These are phyloP conservation scores for Dolichomitus sp. DNA, from an alignment of 2,888 invertebrate species.

Conservation along the genomic window DNA sequence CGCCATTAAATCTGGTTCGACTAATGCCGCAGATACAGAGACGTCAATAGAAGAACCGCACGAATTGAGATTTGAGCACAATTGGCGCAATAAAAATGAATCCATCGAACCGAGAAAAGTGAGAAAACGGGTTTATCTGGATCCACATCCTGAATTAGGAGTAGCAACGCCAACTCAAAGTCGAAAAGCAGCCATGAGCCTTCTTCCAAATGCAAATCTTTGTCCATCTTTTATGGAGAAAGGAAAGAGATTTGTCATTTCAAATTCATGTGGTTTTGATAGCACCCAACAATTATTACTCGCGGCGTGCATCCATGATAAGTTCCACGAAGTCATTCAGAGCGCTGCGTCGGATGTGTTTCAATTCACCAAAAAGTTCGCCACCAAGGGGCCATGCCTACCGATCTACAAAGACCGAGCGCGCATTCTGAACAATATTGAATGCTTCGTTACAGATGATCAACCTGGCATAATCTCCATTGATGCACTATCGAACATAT, in stretches of 20 bases:
- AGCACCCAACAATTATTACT: slow-evolving; percentile 21
- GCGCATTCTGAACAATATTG: background rate
- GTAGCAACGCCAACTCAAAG: slow-evolving; percentile 10
- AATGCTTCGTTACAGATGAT: background rate
- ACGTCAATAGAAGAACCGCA: slow-evolving; percentile 14
- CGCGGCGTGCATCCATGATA: slow-evolving; percentile 19
- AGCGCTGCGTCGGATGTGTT: slow-evolving; percentile 12
- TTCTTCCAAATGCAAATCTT: too few relatives aligned
- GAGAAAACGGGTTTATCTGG: slow-evolving; percentile 14
- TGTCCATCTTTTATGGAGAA: slow-evolving; percentile 18
- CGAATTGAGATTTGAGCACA: slow-evolving; percentile 26
- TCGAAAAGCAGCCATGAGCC: slow-evolving; percentile 21
- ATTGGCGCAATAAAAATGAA: slow-evolving; percentile 26
- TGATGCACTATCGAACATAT: slow-evolving; percentile 18
- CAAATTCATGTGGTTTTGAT: slow-evolving; percentile 22
- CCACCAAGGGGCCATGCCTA: background rate
- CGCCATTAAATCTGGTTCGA: background rate
- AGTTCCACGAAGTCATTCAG: background rate
- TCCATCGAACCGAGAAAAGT: slow-evolving; percentile 7
- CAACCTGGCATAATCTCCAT: slow-evolving; percentile 1
- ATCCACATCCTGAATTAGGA: slow-evolving; percentile 24
- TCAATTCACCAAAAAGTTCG: slow-evolving; percentile 9
- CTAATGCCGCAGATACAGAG: slow-evolving; percentile 1
- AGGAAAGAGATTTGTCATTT: slow-evolving; percentile 11
- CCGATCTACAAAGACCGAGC: slow-evolving; percentile 19